Conservation (phyloP, 2,797 vertebrate species). For the Mormyrops attenuatus region DNA sequence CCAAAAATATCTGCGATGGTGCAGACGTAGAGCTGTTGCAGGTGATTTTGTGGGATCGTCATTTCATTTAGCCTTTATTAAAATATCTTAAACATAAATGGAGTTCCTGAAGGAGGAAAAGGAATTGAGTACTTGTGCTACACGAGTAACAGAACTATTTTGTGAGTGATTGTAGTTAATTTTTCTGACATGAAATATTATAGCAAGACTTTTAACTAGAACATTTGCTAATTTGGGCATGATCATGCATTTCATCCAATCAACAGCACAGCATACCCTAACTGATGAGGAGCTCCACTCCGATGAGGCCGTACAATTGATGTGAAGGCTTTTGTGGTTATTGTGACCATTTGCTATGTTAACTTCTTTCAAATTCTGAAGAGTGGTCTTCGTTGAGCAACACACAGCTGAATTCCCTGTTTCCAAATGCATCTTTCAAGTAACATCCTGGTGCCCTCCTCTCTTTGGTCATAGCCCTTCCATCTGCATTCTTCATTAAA, state of each 20-base stretch:
- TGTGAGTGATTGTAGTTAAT: not conserved
- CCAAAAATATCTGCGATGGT: not conserved
- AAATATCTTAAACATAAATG: not conserved
- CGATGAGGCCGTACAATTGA: not conserved
- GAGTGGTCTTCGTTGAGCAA: not conserved
- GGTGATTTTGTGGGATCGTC: not conserved
- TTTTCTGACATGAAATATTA: not conserved
- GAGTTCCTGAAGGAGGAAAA: not conserved
- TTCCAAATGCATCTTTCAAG: not conserved
- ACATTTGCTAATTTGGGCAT: not conserved
- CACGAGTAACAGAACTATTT: not conserved
- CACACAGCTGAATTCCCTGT: not conserved
- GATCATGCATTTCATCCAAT: not conserved
- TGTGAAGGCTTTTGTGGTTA: not conserved
- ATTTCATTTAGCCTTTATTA: not conserved
- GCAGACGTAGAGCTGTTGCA: not conserved
- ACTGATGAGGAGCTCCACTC: not conserved
- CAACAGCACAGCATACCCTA: not conserved
- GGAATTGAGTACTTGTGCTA: not conserved
- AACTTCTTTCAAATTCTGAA: not conserved
- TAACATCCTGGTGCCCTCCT: not conserved
- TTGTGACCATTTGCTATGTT: not conserved
- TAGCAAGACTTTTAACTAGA: not conserved
- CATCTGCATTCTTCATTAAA: not conserved
- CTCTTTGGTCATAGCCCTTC: not conserved